phyloP scores from a whole-genome alignment of 1,140 invertebrate species.

The Brachionus calyciflorus region DNA sequence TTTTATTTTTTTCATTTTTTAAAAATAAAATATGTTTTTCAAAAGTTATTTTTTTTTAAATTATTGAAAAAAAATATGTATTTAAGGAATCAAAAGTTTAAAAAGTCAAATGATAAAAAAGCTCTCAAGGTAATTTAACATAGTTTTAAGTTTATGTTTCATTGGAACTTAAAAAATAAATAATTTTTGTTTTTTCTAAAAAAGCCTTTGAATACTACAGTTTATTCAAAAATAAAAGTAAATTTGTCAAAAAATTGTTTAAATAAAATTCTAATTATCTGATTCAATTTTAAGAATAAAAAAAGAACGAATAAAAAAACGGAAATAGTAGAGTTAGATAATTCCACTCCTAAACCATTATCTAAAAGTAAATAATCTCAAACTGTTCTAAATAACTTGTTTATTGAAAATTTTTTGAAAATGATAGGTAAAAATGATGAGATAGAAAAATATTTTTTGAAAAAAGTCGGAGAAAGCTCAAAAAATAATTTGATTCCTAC shows the following conservation, averaged over 20 bases:
- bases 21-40: no score
- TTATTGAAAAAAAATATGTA: no score
- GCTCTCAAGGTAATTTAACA: no score
- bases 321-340: no score
- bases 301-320: not conserved
- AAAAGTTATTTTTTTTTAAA: no score
- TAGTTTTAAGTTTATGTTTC: no score
- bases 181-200: no score
- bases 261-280: not conserved
- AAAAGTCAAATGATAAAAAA: no score
- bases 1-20: no score
- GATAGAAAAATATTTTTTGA: constrained; percentile 32
- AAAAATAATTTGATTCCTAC: not conserved
- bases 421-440: constrained; percentile 9
- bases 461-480: not conserved
- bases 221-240: constrained; percentile 35
- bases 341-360: not conserved
- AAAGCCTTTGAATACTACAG: not conserved
- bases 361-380: not conserved
- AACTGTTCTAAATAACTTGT: not conserved
- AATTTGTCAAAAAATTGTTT: not conserved
- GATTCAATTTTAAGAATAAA: not conserved
- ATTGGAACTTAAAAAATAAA: no score
- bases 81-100: no score
- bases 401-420: not conserved